Conservation (phyloP, 2,797 vertebrate species). For the Lacerta viridis region DNA sequence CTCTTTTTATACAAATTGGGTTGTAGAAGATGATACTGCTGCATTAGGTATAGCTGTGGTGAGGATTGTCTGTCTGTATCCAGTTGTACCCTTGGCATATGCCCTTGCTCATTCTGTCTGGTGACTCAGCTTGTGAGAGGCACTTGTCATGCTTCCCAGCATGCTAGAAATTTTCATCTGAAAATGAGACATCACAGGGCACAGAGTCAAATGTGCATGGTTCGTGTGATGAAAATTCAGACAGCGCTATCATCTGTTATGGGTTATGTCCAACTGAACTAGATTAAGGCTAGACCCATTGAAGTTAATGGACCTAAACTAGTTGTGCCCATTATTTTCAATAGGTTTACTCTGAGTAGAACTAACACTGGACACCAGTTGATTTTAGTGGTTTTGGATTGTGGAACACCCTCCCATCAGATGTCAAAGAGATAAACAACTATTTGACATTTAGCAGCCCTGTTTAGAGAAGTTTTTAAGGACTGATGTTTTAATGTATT, state of each 20-base stretch:
- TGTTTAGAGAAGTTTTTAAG: no score
- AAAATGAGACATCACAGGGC: not conserved
- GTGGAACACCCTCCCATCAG: no score
- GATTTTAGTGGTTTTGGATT: not conserved
- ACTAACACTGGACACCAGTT: not conserved
- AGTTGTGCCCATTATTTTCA: no score
- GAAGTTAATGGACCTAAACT: no score
- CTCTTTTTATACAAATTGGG: not conserved
- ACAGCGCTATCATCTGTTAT: not conserved
- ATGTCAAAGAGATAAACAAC: no score
- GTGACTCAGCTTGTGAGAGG: not conserved
- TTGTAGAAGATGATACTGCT: not conserved
- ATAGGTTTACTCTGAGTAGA: no score
- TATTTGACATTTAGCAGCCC: no score
- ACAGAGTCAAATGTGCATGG: not conserved
- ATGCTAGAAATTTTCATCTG: conserved; percentile 2
- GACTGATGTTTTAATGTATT: no score
- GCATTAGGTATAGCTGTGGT: not conserved
- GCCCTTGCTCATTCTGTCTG: not conserved
- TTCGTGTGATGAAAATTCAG: not conserved
- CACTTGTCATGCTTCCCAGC: not conserved
- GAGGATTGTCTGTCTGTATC: not conserved
- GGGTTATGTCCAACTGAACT: not conserved
- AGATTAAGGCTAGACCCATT: no score
- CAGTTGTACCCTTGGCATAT: not conserved